Evolutionary conservation across 2,797 vertebrate genomes (phyloP), one percentile per base, ranked within the genome.

Genomic region (Centroberyx gerrardi): DNA sequence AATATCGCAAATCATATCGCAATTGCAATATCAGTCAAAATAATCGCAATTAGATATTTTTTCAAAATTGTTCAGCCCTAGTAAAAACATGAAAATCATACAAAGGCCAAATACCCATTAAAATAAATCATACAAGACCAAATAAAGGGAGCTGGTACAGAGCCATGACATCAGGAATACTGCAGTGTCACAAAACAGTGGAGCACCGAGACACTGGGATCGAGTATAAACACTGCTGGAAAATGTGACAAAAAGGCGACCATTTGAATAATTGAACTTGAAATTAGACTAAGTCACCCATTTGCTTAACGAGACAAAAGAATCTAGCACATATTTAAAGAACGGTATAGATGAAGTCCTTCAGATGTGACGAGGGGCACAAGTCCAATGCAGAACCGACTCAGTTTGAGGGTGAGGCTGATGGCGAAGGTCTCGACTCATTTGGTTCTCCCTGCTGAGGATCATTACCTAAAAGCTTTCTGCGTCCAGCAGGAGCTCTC

Each of bases 121-220:
- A 36, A 71, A 84, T 83, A 80, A 89, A 77, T 77, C n/a, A 70
- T 70, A 83, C 58, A 73, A 64, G 66, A 79, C 17, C 72, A 73
- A 4, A 15, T 65, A 72, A 49, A 71, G 17, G 60, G 46, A 63
- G 67, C 46, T 58, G 71, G 15, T 55, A 13, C 15, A 65, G 69
- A 70, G 62, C 63, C 12, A 36, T 64, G 74, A 65, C 64, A 6
- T 52, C 3, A 4, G 61, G 4, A 55, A 69, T 61, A 71, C 77
- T 28, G 44, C 10, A 46, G n/a, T n/a, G 13, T 29, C 27, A 62
- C 4, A n/a, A 70, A 73, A 72, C 58, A 83, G 68, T 68, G 66
- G 83, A 72, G 77, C 80, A 83, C 64, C 78, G 65, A 52, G 86
- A 72, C 36, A 55, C 10, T 14, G 12, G 28, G 14, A 55, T 14